phyloP scores from a whole-genome alignment of 2,888 invertebrate species.

The Oligia latruncula region DNA sequence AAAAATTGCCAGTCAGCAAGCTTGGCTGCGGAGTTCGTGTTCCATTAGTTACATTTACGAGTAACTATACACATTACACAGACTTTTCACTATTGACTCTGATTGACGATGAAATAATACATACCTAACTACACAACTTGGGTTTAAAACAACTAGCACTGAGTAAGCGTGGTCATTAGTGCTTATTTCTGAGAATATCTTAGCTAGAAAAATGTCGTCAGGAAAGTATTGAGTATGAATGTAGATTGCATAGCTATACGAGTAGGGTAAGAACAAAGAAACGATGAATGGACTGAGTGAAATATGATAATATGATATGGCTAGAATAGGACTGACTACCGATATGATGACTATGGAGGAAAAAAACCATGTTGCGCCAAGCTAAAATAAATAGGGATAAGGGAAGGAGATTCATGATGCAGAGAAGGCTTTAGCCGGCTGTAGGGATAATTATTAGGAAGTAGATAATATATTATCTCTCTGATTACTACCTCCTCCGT shows the following conservation, averaged over 20 bases:
- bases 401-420: background rate
- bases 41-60: constrained; percentile 13
- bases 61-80: background rate
- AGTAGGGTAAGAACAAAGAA: background rate
- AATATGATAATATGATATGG: background rate
- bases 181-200: background rate
- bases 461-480: background rate
- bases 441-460: background rate
- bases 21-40: background rate
- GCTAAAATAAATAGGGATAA: background rate
- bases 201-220: background rate
- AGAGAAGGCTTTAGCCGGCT: background rate
- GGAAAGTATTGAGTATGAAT: background rate
- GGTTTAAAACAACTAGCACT: background rate
- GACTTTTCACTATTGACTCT: background rate
- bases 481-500: constrained; percentile 7
- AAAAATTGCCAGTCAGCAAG: constrained; percentile 9
- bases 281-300: too few species aligned
- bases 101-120: background rate
- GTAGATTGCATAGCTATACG: background rate
- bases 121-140: background rate
- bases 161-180: background rate
- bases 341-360: background rate
- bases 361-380: background rate
- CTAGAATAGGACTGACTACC: background rate